phyloP scores from a whole-genome alignment of 2,113 vertebrate genomes.

The Fulmarus glacialis region DNA sequence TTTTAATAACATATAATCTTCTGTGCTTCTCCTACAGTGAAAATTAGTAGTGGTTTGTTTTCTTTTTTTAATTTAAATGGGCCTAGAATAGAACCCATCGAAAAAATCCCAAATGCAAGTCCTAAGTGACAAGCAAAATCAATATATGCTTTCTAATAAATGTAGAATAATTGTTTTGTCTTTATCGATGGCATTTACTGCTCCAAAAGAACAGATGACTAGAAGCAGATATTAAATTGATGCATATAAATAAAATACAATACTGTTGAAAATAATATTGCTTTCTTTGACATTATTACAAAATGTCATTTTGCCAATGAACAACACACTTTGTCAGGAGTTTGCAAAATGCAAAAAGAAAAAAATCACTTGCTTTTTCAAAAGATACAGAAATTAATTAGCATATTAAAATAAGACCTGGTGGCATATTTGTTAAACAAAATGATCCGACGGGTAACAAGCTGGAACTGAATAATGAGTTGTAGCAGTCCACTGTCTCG shows the following conservation, averaged over 20 bases:
- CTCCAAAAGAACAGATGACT: not conserved
- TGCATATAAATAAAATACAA: not conserved
- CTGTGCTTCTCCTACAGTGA: not conserved
- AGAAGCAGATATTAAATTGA: not conserved
- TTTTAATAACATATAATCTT: not conserved
- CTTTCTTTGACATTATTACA: not conserved
- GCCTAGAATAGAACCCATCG: not conserved
- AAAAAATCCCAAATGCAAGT: not conserved
- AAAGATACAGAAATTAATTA: not conserved
- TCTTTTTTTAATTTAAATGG: not conserved
- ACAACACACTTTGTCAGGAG: not conserved
- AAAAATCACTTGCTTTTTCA: not conserved
- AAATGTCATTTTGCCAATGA: not conserved
- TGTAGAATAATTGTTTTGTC: not conserved
- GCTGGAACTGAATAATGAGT: not conserved
- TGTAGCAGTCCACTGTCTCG: not conserved
- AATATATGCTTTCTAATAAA: not conserved
- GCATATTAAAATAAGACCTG: not conserved
- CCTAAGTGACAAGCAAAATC: not conserved
- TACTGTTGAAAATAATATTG: not conserved
- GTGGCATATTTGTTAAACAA: not conserved
- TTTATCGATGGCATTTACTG: not conserved
- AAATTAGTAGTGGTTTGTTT: not conserved
- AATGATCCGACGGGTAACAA: not conserved
- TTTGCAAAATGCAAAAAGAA: not conserved